Evolutionary conservation across 2,113 vertebrate genomes (phyloP).

Genomic region (Nycticryphes semicollaris): DNA sequence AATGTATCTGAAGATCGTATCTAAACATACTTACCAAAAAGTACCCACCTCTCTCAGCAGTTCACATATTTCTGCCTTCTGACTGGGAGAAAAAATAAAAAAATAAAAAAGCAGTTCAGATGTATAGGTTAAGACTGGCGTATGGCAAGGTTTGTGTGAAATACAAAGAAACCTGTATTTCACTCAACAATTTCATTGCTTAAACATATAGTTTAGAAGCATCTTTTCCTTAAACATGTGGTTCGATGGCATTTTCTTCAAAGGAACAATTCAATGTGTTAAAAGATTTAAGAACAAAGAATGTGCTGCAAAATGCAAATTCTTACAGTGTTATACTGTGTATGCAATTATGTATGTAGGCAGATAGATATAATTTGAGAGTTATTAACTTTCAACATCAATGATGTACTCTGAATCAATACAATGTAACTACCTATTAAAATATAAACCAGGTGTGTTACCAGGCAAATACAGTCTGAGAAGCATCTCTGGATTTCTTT

Average conservation of each 20-base stretch:
- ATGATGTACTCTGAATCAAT: conserved; percentile 64
- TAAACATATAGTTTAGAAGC: conserved; percentile 62
- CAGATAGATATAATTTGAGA: conserved; percentile 70
- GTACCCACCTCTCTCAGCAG: conserved; percentile 42
- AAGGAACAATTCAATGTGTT: conserved; percentile 59
- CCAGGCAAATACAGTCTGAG: conserved; percentile 49
- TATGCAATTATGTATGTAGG: conserved; percentile 62
- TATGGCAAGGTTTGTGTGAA: conserved; percentile 35
- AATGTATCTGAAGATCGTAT: conserved; percentile 53
- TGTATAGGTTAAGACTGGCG: conserved; percentile 36
- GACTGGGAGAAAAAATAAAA: neutral
- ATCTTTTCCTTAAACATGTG: conserved; percentile 61
- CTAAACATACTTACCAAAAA: conserved; percentile 57
- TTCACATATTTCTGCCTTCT: conserved; percentile 41
- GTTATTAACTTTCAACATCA: conserved; percentile 70
- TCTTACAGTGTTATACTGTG: conserved; percentile 46
- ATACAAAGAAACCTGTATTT: conserved; percentile 56
- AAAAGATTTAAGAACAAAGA: conserved; percentile 70
- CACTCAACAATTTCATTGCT: conserved; percentile 56
- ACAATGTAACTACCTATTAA: conserved; percentile 56
- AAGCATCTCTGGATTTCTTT: conserved; percentile 15
- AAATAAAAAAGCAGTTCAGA: neutral
- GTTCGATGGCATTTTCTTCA: conserved; percentile 60
- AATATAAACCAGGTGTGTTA: conserved; percentile 65
- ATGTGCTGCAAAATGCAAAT: conserved; percentile 66